These are phyloP conservation scores for Rhombomys opimus DNA, from an alignment of 2,113 vertebrate species.

Conservation along the genomic window DNA sequence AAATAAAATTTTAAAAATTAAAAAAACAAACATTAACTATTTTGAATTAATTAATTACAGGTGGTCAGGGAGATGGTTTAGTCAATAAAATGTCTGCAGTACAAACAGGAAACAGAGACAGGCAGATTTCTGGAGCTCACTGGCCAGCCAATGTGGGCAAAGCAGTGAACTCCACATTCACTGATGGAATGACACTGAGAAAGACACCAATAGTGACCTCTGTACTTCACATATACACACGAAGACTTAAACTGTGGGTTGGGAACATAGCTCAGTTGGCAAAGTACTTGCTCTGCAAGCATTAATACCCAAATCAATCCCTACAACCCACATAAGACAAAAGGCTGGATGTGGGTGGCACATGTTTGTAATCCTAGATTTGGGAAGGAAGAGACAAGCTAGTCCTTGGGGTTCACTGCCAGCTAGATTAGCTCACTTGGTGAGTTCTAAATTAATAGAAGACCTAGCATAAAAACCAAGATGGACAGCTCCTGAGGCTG, in stretches of 20 bases:
- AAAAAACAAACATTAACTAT: no score
- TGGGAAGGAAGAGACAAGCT: neutral
- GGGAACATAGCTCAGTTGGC: neutral
- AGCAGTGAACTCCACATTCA: neutral
- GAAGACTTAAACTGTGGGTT: neutral
- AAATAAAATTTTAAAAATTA: no score
- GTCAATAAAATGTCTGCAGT: neutral
- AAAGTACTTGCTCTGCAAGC: neutral
- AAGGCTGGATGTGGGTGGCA: neutral
- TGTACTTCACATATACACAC: neutral
- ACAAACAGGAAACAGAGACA: neutral
- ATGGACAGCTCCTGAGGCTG: neutral
- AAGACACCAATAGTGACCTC: neutral
- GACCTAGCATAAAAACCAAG: neutral
- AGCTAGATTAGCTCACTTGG: neutral
- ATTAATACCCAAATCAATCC: neutral
- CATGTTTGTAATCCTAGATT: neutral
- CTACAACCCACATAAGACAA: neutral
- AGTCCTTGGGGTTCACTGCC: neutral
- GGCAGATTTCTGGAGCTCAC: neutral
- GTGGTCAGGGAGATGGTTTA: neutral
- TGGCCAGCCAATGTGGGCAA: neutral
- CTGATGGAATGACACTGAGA: neutral
- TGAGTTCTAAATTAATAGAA: neutral
- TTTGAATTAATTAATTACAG: neutral